These are phyloP conservation scores for Hipparchia semele DNA, from an alignment of 2,888 invertebrate species.

Conservation along the genomic window DNA sequence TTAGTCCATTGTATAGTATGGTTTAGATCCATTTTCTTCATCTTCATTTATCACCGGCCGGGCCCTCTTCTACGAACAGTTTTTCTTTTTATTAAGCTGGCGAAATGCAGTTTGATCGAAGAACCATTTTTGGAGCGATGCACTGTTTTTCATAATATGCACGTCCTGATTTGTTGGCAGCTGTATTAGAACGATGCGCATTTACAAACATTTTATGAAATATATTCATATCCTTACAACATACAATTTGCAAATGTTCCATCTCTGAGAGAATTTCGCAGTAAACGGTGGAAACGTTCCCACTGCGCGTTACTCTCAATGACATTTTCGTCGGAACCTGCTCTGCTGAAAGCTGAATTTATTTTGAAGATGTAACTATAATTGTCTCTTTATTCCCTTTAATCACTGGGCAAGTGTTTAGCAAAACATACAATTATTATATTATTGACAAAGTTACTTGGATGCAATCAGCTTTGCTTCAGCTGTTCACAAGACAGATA, in stretches of 20 bases:
- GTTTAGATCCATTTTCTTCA: too few relatives aligned
- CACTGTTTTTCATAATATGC: background rate
- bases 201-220: slow-evolving; percentile 11
- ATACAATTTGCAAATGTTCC: slow-evolving; percentile 17
- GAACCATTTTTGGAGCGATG: too few relatives aligned
- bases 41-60: too few relatives aligned
- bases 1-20: too few relatives aligned
- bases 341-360: slow-evolving; percentile 29
- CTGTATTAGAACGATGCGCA: slow-evolving; percentile 10
- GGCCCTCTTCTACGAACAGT: too few relatives aligned
- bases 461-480: too few relatives aligned
- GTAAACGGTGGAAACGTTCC: slow-evolving; percentile 15
- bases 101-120: too few relatives aligned
- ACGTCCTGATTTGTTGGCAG: background rate
- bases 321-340: slow-evolving; percentile 31
- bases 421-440: too few relatives aligned
- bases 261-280: slow-evolving; percentile 19
- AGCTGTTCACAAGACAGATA: too few relatives aligned
- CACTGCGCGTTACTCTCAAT: slow-evolving; percentile 27
- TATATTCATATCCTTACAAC: slow-evolving; percentile 14
- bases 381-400: background rate
- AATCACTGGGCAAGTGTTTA: background rate
- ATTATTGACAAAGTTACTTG: too few relatives aligned
- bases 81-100: too few relatives aligned
- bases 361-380: background rate